These are phyloP conservation scores for Pluvialis apricaria DNA, from an alignment of 2,113 vertebrate genomes.

Conservation along the genomic window DNA sequence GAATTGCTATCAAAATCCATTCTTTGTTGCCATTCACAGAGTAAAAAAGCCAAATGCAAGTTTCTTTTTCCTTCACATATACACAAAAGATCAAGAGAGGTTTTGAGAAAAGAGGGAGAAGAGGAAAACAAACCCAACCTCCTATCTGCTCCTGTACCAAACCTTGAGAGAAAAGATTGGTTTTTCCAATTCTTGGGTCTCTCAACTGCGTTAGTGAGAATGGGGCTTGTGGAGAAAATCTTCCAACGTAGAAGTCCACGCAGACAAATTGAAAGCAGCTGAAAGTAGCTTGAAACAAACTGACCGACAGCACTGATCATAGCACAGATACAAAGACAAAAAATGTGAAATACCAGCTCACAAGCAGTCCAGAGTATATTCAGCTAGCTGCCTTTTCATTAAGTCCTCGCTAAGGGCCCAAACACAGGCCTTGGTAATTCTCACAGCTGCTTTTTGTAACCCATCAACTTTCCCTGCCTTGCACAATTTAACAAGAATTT, in stretches of 20 bases:
- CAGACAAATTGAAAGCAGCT: neutral
- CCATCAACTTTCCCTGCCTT: neutral
- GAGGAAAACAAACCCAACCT: neutral
- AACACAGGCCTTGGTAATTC: neutral
- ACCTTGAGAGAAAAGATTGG: neutral
- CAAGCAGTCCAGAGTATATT: neutral
- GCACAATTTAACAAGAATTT: neutral
- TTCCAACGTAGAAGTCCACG: neutral
- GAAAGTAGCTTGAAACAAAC: neutral
- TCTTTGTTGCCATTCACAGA: neutral
- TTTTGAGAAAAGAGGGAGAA: neutral
- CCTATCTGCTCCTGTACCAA: neutral
- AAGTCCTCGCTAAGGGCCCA: neutral
- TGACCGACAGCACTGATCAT: neutral
- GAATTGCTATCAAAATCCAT: neutral
- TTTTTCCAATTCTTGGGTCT: neutral
- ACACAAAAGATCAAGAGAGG: neutral
- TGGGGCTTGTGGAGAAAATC: neutral
- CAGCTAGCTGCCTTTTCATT: neutral
- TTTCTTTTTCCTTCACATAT: neutral
- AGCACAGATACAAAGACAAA: neutral
- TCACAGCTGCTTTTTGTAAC: slow-evolving; percentile 4
- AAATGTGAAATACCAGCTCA: neutral
- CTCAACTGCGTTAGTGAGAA: neutral
- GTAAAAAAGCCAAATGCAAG: neutral